A percentile compares a stretch with the other conserved stretches of the same genome.
Conservation (phyloP, 2,113 vertebrate genomes). For the Hippocampus mohnikei region DNA sequence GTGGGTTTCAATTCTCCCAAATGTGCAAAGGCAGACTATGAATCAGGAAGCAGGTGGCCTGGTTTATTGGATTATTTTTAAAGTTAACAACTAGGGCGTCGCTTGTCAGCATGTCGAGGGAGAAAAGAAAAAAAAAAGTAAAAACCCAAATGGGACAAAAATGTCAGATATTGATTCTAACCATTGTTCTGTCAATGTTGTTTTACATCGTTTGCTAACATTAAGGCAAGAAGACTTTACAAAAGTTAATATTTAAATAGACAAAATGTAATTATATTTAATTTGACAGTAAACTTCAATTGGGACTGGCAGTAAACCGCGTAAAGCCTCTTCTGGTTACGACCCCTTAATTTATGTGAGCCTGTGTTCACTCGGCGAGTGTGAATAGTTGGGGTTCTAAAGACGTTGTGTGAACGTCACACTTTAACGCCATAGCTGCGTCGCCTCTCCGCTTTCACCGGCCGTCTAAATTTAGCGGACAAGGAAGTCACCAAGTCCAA, state of each 20-base stretch:
- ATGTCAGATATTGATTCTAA: neutral
- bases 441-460: conserved; percentile 52
- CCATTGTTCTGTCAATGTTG: no score
- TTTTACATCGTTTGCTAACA: no score
- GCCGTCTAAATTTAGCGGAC: conserved; percentile 59
- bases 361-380: conserved; percentile 30
- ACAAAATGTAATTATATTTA: no score
- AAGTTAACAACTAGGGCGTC: conserved; percentile 69
- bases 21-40: conserved; percentile 58
- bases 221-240: no score
- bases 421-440: conserved; percentile 49
- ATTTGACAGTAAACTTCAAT: no score
- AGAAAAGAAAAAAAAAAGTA: conserved; percentile 2
- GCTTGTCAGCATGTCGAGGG: conserved; percentile 49
- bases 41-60: conserved; percentile 64
- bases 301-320: no score
- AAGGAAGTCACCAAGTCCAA: conserved; percentile 49
- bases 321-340: neutral
- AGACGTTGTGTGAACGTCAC: conserved; percentile 22
- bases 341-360: conserved; percentile 18
- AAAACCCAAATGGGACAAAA: neutral
- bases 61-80: conserved; percentile 69
- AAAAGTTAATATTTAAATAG: no score
- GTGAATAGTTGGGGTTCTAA: conserved; percentile 49
- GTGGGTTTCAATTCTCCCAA: conserved; percentile 47